Evolutionary conservation across 2,888 invertebrate species (phyloP).

Genomic region (Melitaea athalia): DNA sequence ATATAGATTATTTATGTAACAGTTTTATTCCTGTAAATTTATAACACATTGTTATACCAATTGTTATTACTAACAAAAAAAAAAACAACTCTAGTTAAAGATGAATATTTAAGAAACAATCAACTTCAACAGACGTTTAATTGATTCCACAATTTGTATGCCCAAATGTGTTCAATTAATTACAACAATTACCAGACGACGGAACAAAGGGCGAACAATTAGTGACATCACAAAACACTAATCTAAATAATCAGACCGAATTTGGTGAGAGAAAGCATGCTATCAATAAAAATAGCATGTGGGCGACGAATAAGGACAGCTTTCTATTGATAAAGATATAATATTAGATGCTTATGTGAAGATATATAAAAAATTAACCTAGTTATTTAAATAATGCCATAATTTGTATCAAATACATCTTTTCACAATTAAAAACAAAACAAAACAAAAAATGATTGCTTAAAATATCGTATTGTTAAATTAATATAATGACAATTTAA

Average conservation of each 20-base stretch:
- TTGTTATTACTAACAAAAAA: neutral
- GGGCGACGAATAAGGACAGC: constrained; percentile 12
- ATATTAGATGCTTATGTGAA: neutral
- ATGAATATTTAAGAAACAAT: neutral
- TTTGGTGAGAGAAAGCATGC: constrained; percentile 24
- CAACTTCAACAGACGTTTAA: neutral
- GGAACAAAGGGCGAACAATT: constrained; percentile 13
- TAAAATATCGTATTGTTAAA: too few relatives aligned
- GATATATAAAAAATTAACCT: neutral
- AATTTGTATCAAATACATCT: too few relatives aligned
- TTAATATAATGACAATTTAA: too few relatives aligned
- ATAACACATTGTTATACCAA: neutral
- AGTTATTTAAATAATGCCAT: too few relatives aligned
- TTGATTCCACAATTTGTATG: constrained; percentile 14
- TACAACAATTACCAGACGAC: neutral
- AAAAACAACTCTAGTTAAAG: neutral
- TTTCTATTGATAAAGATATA: constrained; percentile 5
- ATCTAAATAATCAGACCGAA: constrained; percentile 12
- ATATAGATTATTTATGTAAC: too few relatives aligned
- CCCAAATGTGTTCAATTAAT: constrained; percentile 10
- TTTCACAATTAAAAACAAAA: too few relatives aligned
- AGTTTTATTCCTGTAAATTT: neutral
- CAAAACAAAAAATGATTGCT: too few relatives aligned
- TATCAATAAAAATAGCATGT: constrained; percentile 20
- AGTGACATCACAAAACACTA: constrained; percentile 1